Percentiles rank a stretch among this genome's conserved stretches.
These are phyloP conservation scores for Drosophila meridiana DNA, from an alignment of 2,888 invertebrate species.

Conservation along the genomic window DNA sequence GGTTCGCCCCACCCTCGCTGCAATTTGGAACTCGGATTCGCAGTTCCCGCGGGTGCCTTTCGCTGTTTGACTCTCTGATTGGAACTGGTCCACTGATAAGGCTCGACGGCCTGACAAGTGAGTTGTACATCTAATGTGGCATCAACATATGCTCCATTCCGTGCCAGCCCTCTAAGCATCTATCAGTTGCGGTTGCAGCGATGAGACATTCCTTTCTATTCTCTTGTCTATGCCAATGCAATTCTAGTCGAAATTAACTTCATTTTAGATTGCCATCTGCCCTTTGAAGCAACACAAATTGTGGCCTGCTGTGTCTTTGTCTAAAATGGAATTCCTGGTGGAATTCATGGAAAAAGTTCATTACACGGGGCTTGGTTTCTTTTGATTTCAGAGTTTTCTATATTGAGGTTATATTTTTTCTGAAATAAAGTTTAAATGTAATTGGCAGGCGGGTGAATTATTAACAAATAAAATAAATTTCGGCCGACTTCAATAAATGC, in stretches of 20 bases:
- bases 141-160: conserved; percentile 84
- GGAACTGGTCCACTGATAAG: conserved; percentile 77
- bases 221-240: neutral
- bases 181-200: conserved; percentile 67
- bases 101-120: conserved; percentile 80
- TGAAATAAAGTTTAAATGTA: neutral
- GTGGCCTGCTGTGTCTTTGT: conserved; percentile 23
- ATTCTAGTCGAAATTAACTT: conserved; percentile 56
- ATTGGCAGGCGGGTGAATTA: neutral
- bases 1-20: conserved; percentile 37
- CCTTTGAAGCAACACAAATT: conserved; percentile 17
- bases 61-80: conserved; percentile 83
- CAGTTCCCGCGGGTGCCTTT: conserved; percentile 73
- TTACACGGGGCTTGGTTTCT: neutral
- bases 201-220: conserved; percentile 9
- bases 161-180: conserved; percentile 31
- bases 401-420: neutral
- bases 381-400: neutral
- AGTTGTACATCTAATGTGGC: conserved; percentile 85
- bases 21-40: conserved; percentile 22
- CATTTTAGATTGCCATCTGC: conserved; percentile 73
- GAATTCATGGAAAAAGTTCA: conserved; percentile 1
- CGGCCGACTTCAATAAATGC: too few relatives aligned
- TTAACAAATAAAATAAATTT: neutral
- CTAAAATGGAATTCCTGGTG: conserved; percentile 18